Percentiles rank a stretch among this genome's conserved stretches.
These are phyloP conservation scores for Lycaon pictus DNA, from an alignment of 2,113 vertebrate species.

Conservation along the genomic window DNA sequence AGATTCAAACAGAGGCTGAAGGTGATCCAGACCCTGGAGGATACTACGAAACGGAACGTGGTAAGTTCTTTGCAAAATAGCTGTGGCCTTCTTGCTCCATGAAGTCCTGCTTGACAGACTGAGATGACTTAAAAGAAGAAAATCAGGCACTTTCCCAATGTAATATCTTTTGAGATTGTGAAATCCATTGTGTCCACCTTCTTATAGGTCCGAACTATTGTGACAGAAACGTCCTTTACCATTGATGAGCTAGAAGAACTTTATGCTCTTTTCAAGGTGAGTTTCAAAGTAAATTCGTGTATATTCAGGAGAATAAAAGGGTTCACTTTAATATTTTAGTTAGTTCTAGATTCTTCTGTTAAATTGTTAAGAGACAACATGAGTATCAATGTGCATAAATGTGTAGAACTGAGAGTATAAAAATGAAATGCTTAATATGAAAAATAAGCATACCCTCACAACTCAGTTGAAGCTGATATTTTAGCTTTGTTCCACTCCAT, in stretches of 20 bases:
- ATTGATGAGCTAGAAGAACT: constrained; percentile 97
- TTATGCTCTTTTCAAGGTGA: constrained; percentile 97
- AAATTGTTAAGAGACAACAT: neutral
- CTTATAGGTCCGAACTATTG: constrained; percentile 95
- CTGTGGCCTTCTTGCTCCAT: neutral
- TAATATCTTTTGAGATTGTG: neutral
- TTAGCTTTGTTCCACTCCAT: neutral
- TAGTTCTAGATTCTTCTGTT: neutral
- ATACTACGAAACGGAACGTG: constrained; percentile 98
- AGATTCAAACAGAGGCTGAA: constrained; percentile 98
- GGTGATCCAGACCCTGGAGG: constrained; percentile 98
- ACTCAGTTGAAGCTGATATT: neutral
- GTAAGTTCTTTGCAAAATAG: constrained; percentile 84
- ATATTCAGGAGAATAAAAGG: neutral
- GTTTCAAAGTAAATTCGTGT: neutral
- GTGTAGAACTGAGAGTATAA: neutral
- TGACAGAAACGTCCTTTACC: constrained; percentile 97
- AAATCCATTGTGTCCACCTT: neutral
- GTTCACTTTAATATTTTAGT: neutral
- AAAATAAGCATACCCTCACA: neutral
- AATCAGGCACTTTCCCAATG: neutral
- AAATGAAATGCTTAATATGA: neutral
- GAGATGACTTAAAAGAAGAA: neutral
- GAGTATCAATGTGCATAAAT: accelerated
- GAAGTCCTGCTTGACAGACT: neutral